Conservation (phyloP, 1,140 invertebrate genomes). For the Lepeophtheirus salmonis region DNA sequence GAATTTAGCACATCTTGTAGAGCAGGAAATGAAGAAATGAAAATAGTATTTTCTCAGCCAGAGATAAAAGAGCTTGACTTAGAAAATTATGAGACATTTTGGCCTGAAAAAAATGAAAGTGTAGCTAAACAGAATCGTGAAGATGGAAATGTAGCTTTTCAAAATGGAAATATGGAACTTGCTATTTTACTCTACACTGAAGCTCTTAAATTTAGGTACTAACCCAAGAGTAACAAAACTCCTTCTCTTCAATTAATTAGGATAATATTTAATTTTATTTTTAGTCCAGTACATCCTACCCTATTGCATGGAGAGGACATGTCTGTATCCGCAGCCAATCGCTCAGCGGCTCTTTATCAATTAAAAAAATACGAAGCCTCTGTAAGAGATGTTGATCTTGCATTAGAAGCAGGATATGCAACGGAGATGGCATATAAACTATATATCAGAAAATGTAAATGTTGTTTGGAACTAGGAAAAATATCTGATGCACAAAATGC, state of each 20-base stretch:
- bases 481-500: conserved; percentile 9
- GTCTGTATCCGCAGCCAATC: conserved; percentile 7
- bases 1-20: not conserved
- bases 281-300: not conserved
- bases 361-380: conserved; percentile 5
- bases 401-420: conserved; percentile 13
- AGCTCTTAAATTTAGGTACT: conserved; percentile 10
- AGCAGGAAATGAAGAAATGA: not conserved
- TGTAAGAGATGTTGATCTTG: conserved; percentile 11
- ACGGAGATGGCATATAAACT: conserved; percentile 9
- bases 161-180: conserved; percentile 11
- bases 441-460: conserved; percentile 17
- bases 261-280: not conserved
- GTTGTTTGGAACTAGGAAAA: conserved; percentile 7
- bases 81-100: not conserved
- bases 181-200: conserved; percentile 17
- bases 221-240: too few relatives aligned
- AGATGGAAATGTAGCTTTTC: conserved; percentile 16
- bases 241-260: too few relatives aligned
- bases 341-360: conserved; percentile 16
- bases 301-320: conserved; percentile 9
- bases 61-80: not conserved
- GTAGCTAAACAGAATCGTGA: conserved; percentile 11
- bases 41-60: not conserved
- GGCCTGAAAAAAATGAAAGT: conserved; percentile 9